Conservation (phyloP, 1,140 invertebrate genomes). For the Bombus balteatus region DNA sequence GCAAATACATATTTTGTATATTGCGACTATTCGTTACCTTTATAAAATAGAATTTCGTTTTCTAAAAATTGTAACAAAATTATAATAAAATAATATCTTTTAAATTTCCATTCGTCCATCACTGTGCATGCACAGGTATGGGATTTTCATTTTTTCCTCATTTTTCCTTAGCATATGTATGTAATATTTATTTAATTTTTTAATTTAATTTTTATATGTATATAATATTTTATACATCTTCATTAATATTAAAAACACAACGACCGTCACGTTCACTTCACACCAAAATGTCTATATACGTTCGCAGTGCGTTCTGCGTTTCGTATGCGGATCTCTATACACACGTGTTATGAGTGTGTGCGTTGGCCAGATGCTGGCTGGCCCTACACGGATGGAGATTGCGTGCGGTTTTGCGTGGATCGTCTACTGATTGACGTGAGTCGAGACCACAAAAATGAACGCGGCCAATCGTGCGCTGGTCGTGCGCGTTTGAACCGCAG, state of each 20-base stretch:
- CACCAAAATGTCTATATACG: constrained; percentile 5
- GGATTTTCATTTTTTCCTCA: too few species aligned
- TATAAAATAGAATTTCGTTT: too few species aligned
- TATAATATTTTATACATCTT: background rate
- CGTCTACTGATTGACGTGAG: constrained; percentile 63
- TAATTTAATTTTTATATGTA: too few species aligned
- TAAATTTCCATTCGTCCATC: too few species aligned
- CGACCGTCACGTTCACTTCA: constrained; percentile 1
- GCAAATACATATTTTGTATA: too few species aligned
- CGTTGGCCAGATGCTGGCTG: constrained; percentile 43
- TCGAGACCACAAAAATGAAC: constrained; percentile 68
- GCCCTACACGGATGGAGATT: constrained; percentile 61
- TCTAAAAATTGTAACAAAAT: too few species aligned
- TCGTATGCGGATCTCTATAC: background rate
- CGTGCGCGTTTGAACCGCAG: constrained; percentile 52
- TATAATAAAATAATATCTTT: too few species aligned
- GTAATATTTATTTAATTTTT: too few species aligned
- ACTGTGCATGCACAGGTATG: too few species aligned
- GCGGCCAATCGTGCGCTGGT: constrained; percentile 53
- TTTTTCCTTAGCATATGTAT: too few species aligned
- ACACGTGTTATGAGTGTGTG: constrained; percentile 36
- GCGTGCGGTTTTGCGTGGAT: constrained; percentile 66
- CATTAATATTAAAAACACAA: constrained; percentile 1
- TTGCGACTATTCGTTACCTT: too few species aligned
- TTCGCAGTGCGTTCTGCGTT: constrained; percentile 9